A percentile compares a stretch with the other conserved stretches of the same genome.
Conservation (phyloP, 2,888 invertebrate genomes). For the Lasioglossum malachurum region DNA sequence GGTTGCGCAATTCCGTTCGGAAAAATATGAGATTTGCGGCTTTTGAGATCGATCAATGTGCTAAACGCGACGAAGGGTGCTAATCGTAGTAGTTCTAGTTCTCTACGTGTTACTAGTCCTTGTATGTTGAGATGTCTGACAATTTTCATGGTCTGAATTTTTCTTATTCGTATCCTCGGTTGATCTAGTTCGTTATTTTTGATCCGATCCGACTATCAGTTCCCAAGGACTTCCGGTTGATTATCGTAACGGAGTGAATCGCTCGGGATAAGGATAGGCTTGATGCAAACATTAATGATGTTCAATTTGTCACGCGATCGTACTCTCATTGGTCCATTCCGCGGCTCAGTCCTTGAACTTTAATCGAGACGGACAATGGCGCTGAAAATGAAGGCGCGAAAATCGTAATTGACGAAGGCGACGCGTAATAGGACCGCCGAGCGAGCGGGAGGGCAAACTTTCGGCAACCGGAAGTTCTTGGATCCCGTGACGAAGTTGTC, state of each 20-base stretch:
- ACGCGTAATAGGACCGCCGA: neutral
- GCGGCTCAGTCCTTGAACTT: constrained; percentile 2
- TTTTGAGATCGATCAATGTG: neutral
- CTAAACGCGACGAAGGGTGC: neutral
- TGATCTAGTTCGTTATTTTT: neutral
- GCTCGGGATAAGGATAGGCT: neutral
- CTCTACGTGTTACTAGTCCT: neutral
- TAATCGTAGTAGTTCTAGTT: neutral
- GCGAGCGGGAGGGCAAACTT: neutral
- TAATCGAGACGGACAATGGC: neutral
- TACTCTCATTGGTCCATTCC: neutral
- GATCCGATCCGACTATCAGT: neutral
- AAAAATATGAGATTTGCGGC: neutral
- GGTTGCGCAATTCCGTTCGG: neutral
- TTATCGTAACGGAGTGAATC: neutral
- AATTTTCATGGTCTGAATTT: neutral
- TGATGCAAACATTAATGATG: constrained; percentile 10
- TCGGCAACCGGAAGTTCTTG: constrained; percentile 6
- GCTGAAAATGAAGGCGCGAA: neutral
- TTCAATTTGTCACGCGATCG: constrained; percentile 15
- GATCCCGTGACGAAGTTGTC: constrained; percentile 21
- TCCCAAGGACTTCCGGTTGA: neutral
- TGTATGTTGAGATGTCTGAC: neutral
- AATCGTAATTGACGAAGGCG: constrained; percentile 20
- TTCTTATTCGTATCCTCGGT: neutral